These are phyloP conservation scores for Lochmaea capreae DNA, from an alignment of 2,888 invertebrate genomes.

Conservation along the genomic window DNA sequence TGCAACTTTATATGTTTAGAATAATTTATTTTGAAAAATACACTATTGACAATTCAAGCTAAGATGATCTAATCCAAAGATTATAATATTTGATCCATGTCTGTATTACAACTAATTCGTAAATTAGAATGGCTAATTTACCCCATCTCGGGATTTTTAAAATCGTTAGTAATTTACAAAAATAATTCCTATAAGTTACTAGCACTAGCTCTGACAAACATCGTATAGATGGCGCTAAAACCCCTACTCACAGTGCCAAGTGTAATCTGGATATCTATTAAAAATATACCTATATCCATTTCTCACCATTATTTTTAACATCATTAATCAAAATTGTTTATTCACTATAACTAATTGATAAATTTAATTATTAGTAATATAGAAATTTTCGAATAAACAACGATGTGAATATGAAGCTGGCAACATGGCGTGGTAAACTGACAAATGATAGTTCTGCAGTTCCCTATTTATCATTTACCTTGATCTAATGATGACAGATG, in stretches of 20 bases:
- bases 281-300: neutral
- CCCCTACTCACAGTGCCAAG: neutral
- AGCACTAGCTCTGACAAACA: neutral
- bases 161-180: neutral
- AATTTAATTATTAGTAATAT: neutral
- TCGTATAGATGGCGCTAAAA: neutral
- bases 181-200: neutral
- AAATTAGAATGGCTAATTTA: neutral
- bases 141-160: neutral
- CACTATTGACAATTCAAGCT: too few relatives aligned
- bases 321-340: neutral
- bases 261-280: neutral
- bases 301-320: neutral
- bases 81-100: neutral
- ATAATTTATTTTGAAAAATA: too few relatives aligned
- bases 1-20: too few relatives aligned
- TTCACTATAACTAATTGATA: neutral
- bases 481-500: slow-evolving; percentile 36
- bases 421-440: neutral
- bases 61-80: too few relatives aligned
- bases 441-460: slow-evolving; percentile 18
- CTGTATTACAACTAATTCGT: neutral
- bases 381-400: neutral
- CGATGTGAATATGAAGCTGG: neutral
- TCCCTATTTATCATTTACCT: slow-evolving; percentile 16